Percentiles rank a stretch among this genome's conserved stretches.
phyloP scores from a whole-genome alignment of 2,888 invertebrate species.

The Macrosiphum euphorbiae region DNA sequence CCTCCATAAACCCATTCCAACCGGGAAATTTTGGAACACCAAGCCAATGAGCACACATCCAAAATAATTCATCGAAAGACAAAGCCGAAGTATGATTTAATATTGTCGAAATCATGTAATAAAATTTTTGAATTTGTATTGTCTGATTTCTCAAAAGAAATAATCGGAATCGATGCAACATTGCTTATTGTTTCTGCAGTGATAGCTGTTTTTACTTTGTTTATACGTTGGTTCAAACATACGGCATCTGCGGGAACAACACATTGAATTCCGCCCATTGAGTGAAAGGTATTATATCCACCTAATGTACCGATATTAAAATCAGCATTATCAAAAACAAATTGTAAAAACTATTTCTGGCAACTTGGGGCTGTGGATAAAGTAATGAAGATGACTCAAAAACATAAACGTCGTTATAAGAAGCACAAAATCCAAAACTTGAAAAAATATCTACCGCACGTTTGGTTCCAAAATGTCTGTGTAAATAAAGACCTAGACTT shows the following conservation, averaged over 20 bases:
- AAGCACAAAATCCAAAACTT: conserved; percentile 61
- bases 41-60: background rate
- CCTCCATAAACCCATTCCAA: background rate
- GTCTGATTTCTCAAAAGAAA: background rate
- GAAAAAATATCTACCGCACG: conserved; percentile 53
- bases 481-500: background rate
- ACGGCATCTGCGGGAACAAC: conserved; percentile 65
- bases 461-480: background rate
- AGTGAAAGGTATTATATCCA: conserved; percentile 67
- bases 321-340: conserved; percentile 42
- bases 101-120: conserved; percentile 1
- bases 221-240: background rate
- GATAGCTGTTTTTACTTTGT: background rate
- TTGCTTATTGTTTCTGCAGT: background rate
- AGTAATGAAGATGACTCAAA: background rate
- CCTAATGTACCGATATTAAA: conserved; percentile 67
- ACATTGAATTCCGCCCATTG: conserved; percentile 67
- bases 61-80: conserved; percentile 11
- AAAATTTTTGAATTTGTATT: background rate
- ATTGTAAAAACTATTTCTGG: conserved; percentile 67
- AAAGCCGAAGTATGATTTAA: background rate
- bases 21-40: background rate
- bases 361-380: conserved; percentile 34
- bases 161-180: too few relatives aligned
- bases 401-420: conserved; percentile 1